phyloP scores from a whole-genome alignment of 2,113 vertebrate genomes.

The Neotragus pygmaeus region DNA sequence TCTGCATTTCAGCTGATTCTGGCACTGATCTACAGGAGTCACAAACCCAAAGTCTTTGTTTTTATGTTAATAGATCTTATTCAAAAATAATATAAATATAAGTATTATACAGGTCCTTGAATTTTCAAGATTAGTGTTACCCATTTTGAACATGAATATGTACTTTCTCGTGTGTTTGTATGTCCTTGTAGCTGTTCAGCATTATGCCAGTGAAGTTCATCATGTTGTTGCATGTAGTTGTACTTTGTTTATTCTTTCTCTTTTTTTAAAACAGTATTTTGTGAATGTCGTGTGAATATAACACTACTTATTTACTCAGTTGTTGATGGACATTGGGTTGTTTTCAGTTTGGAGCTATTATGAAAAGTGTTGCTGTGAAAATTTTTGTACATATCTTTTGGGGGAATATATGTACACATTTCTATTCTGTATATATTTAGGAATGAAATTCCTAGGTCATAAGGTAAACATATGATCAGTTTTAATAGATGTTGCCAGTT shows the following conservation, averaged over 20 bases:
- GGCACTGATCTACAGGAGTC: neutral
- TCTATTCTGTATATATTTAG: neutral
- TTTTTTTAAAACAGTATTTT: neutral
- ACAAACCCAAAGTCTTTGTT: neutral
- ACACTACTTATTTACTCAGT: neutral
- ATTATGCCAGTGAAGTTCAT: neutral
- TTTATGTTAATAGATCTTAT: neutral
- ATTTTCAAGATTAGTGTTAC: neutral
- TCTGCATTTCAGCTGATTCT: neutral
- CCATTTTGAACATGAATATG: conserved; percentile 30
- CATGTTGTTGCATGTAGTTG: neutral
- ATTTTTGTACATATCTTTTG: neutral
- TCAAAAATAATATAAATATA: conserved; percentile 2
- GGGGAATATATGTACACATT: neutral
- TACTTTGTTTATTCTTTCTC: neutral
- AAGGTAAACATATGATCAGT: neutral
- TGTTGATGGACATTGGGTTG: neutral
- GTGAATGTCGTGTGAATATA: neutral
- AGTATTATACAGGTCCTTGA: neutral
- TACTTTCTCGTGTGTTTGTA: neutral
- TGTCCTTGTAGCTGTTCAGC: neutral
- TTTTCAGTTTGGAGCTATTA: neutral
- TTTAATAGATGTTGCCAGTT: neutral
- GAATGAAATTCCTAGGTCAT: neutral
- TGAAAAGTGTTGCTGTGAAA: neutral